Percentiles rank a stretch among this genome's conserved stretches.
phyloP scores from a whole-genome alignment of 2,113 vertebrate genomes.

The Nestor notabilis region DNA sequence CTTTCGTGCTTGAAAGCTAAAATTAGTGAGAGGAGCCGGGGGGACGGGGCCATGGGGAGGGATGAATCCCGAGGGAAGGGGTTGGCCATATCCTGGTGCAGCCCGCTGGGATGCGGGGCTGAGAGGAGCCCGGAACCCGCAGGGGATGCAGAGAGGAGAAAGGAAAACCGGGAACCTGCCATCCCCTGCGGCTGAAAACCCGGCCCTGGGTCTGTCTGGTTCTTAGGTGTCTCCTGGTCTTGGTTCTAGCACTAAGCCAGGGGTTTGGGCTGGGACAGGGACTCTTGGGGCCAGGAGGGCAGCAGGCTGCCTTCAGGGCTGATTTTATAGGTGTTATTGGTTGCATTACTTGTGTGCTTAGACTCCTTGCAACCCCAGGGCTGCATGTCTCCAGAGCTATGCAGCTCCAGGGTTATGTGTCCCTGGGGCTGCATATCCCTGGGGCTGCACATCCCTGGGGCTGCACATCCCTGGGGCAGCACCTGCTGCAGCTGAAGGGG shows the following conservation, averaged over 20 bases:
- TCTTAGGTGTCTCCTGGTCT: not conserved
- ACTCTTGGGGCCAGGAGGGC: too few relatives aligned
- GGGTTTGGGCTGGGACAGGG: not conserved
- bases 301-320: accelerated
- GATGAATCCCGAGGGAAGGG: not conserved
- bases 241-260: not conserved
- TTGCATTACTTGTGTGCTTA: accelerated
- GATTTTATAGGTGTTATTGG: not conserved
- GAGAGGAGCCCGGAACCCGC: not conserved
- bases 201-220: accelerated
- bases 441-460: not conserved
- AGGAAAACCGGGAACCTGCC: not conserved
- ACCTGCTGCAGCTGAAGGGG: not conserved
- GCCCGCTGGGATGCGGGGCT: not conserved
- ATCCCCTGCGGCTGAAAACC: not conserved
- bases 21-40: not conserved
- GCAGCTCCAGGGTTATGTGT: too few relatives aligned
- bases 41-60: not conserved
- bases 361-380: accelerated
- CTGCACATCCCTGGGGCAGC: not conserved
- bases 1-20: not conserved
- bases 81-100: accelerated
- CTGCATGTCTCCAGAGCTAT: too few relatives aligned
- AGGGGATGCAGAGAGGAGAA: not conserved
- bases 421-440: not conserved